Conservation (phyloP, 2,113 vertebrate species). For the Ceyx margarethae region DNA sequence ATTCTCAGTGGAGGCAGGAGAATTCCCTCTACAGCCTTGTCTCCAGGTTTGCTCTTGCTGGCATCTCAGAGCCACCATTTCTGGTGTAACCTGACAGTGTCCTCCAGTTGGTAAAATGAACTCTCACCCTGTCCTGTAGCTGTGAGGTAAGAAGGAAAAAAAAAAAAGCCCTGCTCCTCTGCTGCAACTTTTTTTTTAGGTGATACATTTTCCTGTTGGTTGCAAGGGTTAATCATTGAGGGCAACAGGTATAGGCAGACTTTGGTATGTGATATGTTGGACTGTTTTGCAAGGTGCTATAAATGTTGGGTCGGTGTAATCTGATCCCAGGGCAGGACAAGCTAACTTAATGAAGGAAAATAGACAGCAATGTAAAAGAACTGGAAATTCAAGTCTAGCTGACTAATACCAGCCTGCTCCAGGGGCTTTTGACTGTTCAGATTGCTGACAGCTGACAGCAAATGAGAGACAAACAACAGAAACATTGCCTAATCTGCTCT, state of each 20-base stretch:
- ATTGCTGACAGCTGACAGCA: slow-evolving; percentile 69
- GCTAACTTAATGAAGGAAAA: slow-evolving; percentile 67
- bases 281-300: slow-evolving; percentile 75
- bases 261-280: slow-evolving; percentile 73
- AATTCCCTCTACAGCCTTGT: background rate
- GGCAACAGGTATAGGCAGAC: slow-evolving; percentile 75
- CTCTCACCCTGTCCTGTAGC: rapidly evolving
- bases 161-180: background rate
- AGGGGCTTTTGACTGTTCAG: slow-evolving; percentile 50
- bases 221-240: slow-evolving; percentile 66
- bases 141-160: background rate
- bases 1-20: background rate
- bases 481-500: background rate
- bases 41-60: background rate
- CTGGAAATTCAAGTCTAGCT: slow-evolving; percentile 83
- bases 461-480: slow-evolving; percentile 32
- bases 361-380: slow-evolving; percentile 80
- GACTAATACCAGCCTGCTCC: slow-evolving; percentile 68
- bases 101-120: rapidly evolving
- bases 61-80: background rate
- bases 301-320: slow-evolving; percentile 73
- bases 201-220: background rate
- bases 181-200: background rate
- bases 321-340: slow-evolving; percentile 66
- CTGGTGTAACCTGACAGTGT: rapidly evolving